A percentile compares a stretch with the other conserved stretches of the same genome.
These are phyloP conservation scores for Odontamblyopus rebecca DNA, from an alignment of 2,797 vertebrate species.

Conservation along the genomic window DNA sequence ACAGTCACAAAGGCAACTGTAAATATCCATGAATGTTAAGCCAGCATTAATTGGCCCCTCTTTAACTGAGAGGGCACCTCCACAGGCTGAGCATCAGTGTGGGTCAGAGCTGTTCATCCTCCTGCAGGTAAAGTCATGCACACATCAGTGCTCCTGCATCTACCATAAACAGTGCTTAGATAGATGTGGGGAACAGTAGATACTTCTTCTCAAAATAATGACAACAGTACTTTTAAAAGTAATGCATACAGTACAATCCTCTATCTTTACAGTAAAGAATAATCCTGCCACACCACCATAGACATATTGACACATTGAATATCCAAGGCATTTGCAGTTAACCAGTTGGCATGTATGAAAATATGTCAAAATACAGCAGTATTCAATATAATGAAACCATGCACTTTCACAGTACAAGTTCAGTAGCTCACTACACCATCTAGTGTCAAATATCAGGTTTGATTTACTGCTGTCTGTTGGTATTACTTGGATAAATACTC, in stretches of 20 bases:
- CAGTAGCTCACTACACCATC: slow-evolving; percentile 10
- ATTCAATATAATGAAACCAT: neutral
- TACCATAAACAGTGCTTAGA: slow-evolving; percentile 44
- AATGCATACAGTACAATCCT: neutral
- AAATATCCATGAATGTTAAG: slow-evolving; percentile 99
- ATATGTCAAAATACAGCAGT: neutral
- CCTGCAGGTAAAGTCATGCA: too few species aligned
- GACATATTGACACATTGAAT: neutral
- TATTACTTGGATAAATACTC: neutral
- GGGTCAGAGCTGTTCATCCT: slow-evolving; percentile 59
- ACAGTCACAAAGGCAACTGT: slow-evolving; percentile 99
- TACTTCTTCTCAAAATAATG: neutral
- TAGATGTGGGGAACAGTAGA: slow-evolving; percentile 21
- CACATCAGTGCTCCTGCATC: slow-evolving; percentile 69
- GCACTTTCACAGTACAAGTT: neutral
- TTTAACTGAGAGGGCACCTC: slow-evolving; percentile 92
- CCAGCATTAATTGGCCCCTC: slow-evolving; percentile 98
- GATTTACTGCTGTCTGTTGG: slow-evolving; percentile 58
- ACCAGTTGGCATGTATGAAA: neutral
- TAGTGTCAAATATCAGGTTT: neutral
- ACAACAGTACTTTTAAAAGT: neutral
- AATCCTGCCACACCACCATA: neutral
- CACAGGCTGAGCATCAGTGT: slow-evolving; percentile 60
- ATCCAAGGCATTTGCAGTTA: neutral
- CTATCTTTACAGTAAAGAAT: neutral